Percentiles rank a stretch among this genome's conserved stretches.
phyloP scores from a whole-genome alignment of 2,113 vertebrate genomes.

The Tachuris rubrigastra region DNA sequence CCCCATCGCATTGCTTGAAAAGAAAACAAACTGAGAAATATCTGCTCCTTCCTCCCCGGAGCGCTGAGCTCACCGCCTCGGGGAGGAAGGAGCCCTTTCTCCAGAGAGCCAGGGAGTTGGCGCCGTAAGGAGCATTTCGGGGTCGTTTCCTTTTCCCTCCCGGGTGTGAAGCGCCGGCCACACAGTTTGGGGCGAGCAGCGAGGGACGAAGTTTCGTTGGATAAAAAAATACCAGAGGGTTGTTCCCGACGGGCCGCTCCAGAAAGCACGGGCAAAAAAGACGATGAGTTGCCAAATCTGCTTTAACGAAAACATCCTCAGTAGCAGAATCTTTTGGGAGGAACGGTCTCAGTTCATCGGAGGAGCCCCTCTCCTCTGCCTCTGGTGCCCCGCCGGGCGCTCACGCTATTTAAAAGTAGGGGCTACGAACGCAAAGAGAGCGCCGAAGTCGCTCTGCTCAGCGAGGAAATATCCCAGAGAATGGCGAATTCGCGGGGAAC shows the following conservation, averaged over 20 bases:
- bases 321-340: rapidly evolving
- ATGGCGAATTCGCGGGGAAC: rapidly evolving
- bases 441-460: rapidly evolving
- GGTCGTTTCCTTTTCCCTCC: neutral
- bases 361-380: rapidly evolving
- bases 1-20: neutral
- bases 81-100: neutral
- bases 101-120: neutral
- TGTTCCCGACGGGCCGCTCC: neutral
- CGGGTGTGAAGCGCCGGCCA: neutral
- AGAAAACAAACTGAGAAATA: neutral
- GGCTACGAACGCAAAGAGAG: rapidly evolving
- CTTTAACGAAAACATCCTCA: neutral
- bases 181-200: neutral
- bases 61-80: neutral
- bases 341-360: neutral
- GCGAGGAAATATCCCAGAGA: rapidly evolving
- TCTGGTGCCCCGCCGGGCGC: too few species aligned
- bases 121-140: neutral
- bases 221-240: neutral
- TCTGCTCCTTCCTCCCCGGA: neutral
- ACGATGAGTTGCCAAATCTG: neutral
- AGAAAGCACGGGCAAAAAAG: neutral
- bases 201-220: conserved; percentile 4
- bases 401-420: rapidly evolving